Conservation (phyloP, 2,113 vertebrate species). For the Orcinus orca region DNA sequence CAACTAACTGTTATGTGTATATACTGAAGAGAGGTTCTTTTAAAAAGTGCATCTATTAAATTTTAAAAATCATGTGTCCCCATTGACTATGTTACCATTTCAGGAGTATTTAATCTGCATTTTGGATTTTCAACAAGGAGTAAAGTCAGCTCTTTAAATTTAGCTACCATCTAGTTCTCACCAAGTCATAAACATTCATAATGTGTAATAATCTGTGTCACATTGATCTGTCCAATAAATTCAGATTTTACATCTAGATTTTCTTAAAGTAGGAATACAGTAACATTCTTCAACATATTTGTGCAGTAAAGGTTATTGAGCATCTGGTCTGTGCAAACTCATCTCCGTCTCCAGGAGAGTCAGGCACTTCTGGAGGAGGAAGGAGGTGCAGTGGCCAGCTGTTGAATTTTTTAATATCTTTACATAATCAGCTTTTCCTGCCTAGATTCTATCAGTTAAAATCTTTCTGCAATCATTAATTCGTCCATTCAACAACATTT, state of each 20-base stretch:
- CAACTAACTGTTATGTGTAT: neutral
- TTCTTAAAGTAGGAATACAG: neutral
- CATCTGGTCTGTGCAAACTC: neutral
- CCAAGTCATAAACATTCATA: neutral
- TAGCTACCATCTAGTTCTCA: neutral
- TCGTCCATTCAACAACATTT: neutral
- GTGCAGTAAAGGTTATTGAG: neutral
- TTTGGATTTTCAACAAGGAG: neutral
- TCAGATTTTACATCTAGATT: neutral
- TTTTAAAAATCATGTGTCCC: neutral
- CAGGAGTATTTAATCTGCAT: neutral
- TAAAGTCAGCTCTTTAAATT: conserved; percentile 14
- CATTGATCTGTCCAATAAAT: neutral
- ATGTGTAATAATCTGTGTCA: neutral
- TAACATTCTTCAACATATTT: neutral
- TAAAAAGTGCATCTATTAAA: neutral
- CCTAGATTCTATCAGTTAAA: neutral
- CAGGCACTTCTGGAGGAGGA: neutral
- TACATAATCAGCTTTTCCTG: neutral
- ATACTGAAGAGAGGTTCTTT: neutral
- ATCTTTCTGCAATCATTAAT: neutral
- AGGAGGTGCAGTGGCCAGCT: neutral
- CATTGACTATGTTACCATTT: neutral
- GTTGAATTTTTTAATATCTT: neutral
- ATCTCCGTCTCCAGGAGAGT: neutral